Evolutionary conservation across 2,113 vertebrate species (phyloP).

Genomic region (Cyrtonyx montezumae): DNA sequence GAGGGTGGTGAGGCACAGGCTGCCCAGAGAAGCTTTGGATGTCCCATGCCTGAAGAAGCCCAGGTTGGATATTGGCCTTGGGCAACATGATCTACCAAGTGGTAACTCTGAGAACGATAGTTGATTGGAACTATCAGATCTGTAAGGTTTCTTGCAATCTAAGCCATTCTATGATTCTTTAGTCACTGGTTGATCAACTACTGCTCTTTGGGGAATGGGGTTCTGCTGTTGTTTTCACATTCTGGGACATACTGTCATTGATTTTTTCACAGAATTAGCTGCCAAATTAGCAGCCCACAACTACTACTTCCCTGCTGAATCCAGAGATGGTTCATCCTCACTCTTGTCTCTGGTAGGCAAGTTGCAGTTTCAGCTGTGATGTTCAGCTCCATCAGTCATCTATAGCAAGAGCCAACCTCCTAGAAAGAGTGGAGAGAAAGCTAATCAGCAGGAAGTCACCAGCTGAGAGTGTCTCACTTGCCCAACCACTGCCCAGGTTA

Average conservation of each 20-base stretch:
- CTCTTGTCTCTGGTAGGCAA: background rate
- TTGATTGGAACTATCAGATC: no score
- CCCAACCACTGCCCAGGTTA: background rate
- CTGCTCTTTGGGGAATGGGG: background rate
- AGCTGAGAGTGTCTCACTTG: background rate
- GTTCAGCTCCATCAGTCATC: background rate
- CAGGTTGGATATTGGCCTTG: no score
- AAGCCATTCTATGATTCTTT: no score
- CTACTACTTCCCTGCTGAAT: background rate
- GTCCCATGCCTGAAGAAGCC: no score
- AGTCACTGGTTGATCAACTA: accelerated
- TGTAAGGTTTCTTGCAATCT: no score
- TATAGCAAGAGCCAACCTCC: accelerated
- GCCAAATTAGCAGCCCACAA: background rate
- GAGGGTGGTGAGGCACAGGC: no score
- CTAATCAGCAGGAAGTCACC: background rate
- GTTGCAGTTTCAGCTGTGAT: background rate
- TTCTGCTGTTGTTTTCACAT: background rate
- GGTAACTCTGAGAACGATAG: no score
- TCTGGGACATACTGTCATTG: background rate
- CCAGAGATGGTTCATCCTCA: background rate
- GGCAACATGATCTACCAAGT: no score
- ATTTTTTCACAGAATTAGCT: background rate
- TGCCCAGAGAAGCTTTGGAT: no score
- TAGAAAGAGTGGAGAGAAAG: background rate